Evolutionary conservation across 2,113 vertebrate species (phyloP).

Genomic region (Pogona vitticeps): DNA sequence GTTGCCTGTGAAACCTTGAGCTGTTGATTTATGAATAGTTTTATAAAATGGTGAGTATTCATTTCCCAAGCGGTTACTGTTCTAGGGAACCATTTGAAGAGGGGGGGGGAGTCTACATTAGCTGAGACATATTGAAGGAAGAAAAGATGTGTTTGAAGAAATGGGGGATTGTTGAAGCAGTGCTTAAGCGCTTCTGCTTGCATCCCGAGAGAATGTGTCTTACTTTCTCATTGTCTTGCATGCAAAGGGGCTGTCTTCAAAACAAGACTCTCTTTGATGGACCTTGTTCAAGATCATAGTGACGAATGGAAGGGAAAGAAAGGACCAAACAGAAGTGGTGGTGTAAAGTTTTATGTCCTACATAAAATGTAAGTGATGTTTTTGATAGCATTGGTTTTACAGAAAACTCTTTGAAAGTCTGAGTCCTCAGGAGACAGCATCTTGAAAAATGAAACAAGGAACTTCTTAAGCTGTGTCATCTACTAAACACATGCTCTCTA

Average conservation of each 20-base stretch:
- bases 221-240: constrained; percentile 27
- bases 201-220: constrained; percentile 39
- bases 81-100: background rate
- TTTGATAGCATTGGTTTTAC: constrained; percentile 34
- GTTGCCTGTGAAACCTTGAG: background rate
- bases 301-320: background rate
- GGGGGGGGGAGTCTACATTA: background rate
- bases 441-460: background rate
- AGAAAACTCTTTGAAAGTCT: constrained; percentile 41
- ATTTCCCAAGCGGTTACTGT: background rate
- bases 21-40: background rate
- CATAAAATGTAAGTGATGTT: constrained; percentile 20
- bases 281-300: constrained; percentile 42
- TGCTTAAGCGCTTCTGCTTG: constrained; percentile 10
- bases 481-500: constrained; percentile 42
- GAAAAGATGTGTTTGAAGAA: background rate
- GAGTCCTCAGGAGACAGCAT: constrained; percentile 23
- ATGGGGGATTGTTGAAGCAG: constrained; percentile 31
- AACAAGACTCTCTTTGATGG: constrained; percentile 51
- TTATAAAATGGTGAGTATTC: background rate
- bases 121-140: background rate
- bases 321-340: constrained; percentile 41
- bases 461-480: constrained; percentile 31
- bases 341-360: constrained; percentile 17
- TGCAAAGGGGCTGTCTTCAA: constrained; percentile 54